Percentiles rank a stretch among this genome's conserved stretches.
Conservation (phyloP, 2,888 invertebrate genomes). For the Monopis laevigella region DNA sequence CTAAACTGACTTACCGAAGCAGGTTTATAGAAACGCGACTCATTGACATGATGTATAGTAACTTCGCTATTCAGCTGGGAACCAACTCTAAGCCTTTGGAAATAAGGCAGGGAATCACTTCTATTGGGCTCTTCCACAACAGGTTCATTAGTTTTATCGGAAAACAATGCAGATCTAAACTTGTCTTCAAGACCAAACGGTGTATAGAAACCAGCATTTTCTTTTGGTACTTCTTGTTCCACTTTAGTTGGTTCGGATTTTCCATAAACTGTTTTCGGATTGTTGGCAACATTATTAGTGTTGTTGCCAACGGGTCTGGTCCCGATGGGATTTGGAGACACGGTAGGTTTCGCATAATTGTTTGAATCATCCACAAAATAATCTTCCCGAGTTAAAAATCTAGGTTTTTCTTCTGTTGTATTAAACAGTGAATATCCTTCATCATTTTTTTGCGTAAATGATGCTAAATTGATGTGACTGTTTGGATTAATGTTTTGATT, state of each 20-base stretch:
- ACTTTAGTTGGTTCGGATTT: too few species aligned
- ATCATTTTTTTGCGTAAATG: constrained; percentile 55
- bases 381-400: constrained; percentile 37
- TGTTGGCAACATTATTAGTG: too few species aligned
- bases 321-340: constrained; percentile 54
- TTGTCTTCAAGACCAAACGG: constrained; percentile 53
- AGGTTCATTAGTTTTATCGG: constrained; percentile 31
- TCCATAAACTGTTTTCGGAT: too few species aligned
- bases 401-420: constrained; percentile 39
- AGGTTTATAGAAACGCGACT: constrained; percentile 50
- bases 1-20: constrained; percentile 27
- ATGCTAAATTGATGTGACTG: constrained; percentile 43
- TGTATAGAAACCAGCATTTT: constrained; percentile 35
- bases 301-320: constrained; percentile 34
- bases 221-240: too few species aligned
- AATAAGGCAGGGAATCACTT: constrained; percentile 52
- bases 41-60: constrained; percentile 54
- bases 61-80: constrained; percentile 54
- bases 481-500: too few species aligned
- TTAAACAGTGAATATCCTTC: constrained; percentile 57
- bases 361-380: constrained; percentile 25
- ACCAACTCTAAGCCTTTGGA: constrained; percentile 48
- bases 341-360: constrained; percentile 34
- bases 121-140: constrained; percentile 21
- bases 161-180: constrained; percentile 49